Conservation (phyloP, 2,888 invertebrate species). For the Drosophila neoperkinsi region DNA sequence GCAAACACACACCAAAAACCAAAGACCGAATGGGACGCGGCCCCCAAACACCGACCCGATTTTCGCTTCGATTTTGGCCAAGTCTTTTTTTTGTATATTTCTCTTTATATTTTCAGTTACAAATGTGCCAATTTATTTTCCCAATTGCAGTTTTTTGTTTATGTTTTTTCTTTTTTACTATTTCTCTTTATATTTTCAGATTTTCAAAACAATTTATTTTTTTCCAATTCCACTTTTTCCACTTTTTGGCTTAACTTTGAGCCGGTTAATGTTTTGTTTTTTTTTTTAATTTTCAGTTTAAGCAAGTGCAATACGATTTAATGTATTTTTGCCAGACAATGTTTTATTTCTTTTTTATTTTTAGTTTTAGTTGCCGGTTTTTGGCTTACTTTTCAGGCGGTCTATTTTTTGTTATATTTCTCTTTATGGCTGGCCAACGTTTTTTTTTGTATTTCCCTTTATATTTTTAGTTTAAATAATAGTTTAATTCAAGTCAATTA, state of each 20-base stretch:
- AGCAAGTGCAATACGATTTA: not conserved
- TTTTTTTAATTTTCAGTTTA: not conserved
- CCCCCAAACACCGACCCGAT: conserved; percentile 3
- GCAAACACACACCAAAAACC: conserved; percentile 14
- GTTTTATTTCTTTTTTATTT: not conserved
- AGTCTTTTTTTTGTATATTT: conserved; percentile 1
- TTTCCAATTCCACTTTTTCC: not conserved
- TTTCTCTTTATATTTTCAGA: not conserved
- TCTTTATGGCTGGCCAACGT: not conserved
- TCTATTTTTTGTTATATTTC: not conserved
- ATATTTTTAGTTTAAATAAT: not conserved
- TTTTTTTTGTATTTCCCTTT: not conserved
- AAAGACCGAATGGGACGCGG: conserved; percentile 30
- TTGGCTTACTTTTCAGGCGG: not conserved
- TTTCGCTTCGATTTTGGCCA: not conserved
- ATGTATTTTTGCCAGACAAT: not conserved
- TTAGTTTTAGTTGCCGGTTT: not conserved
- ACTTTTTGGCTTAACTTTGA: not conserved
- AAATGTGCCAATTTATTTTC: not conserved
- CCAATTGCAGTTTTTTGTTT: not conserved
- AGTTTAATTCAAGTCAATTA: conserved; percentile 14
- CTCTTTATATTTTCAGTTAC: not conserved
- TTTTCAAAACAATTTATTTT: not conserved
- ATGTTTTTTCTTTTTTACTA: not conserved
- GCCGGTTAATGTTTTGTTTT: too few relatives aligned